Evolutionary conservation across 2,113 vertebrate genomes (phyloP).

Genomic region (Zosterops japonicus): DNA sequence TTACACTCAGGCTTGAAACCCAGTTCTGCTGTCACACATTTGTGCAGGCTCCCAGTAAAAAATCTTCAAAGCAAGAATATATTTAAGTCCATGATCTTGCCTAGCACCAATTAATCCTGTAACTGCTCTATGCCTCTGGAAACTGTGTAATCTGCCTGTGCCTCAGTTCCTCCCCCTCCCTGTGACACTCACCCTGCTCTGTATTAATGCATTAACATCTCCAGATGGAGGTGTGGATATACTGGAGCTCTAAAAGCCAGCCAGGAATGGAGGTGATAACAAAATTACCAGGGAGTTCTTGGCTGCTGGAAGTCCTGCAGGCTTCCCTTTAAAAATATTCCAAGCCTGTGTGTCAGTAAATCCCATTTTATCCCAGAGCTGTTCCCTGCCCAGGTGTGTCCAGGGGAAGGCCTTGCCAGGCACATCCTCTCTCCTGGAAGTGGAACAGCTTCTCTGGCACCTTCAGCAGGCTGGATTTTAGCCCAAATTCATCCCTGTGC

Average conservation of each 20-base stretch:
- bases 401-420: background rate
- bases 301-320: background rate
- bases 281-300: background rate
- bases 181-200: background rate
- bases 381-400: background rate
- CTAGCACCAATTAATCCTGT: constrained; percentile 50
- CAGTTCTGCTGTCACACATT: constrained; percentile 37
- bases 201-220: background rate
- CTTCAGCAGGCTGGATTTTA: background rate
- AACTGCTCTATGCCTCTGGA: constrained; percentile 56
- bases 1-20: constrained; percentile 29
- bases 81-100: constrained; percentile 52
- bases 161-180: constrained; percentile 20
- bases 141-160: constrained; percentile 25
- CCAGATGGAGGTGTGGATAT: background rate
- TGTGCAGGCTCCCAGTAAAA: constrained; percentile 37
- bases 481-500: background rate
- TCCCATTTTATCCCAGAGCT: background rate
- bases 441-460: background rate
- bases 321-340: background rate
- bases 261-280: background rate
- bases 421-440: background rate
- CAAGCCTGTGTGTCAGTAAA: background rate
- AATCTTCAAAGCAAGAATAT: constrained; percentile 60
- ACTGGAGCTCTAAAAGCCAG: background rate